These are phyloP conservation scores for Dicyrtoma fusca DNA, from an alignment of 2,888 invertebrate genomes.

Conservation along the genomic window DNA sequence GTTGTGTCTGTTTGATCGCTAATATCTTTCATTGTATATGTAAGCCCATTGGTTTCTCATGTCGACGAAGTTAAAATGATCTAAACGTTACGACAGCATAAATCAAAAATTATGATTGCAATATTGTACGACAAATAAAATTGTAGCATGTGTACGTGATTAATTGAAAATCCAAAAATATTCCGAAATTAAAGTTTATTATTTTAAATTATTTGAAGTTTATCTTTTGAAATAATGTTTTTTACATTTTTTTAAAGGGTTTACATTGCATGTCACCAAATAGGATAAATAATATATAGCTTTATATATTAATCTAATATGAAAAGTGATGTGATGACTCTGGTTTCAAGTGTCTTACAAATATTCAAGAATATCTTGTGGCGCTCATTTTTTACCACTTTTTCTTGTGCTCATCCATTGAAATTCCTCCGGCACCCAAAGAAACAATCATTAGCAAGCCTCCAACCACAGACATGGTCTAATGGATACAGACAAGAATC, in stretches of 20 bases:
- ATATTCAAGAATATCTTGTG: slow-evolving; percentile 20
- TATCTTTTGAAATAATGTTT: slow-evolving; percentile 16
- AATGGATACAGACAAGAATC: too few relatives aligned
- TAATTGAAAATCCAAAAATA: slow-evolving; percentile 41
- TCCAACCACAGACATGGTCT: slow-evolving; percentile 98
- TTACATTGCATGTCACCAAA: slow-evolving; percentile 22
- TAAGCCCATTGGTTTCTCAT: too few relatives aligned
- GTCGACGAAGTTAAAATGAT: too few relatives aligned
- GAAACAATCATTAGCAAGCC: slow-evolving; percentile 98
- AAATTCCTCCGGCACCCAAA: slow-evolving; percentile 96
- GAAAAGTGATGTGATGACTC: slow-evolving; percentile 32
- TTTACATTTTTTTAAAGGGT: slow-evolving; percentile 8
- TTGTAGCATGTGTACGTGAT: not conserved
- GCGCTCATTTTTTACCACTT: slow-evolving; percentile 78
- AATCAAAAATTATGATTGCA: not conserved
- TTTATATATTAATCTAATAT: not conserved
- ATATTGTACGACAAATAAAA: slow-evolving; percentile 26
- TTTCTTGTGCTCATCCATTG: slow-evolving; percentile 99
- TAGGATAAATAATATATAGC: slow-evolving; percentile 19
- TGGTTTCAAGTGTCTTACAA: slow-evolving; percentile 22
- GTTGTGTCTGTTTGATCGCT: too few relatives aligned
- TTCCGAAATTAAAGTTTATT: slow-evolving; percentile 34
- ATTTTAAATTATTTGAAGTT: slow-evolving; percentile 18
- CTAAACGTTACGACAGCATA: too few relatives aligned
- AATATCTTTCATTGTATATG: too few relatives aligned